phyloP scores from a whole-genome alignment of 1,140 invertebrate species.

The Drosophila aff. region DNA sequence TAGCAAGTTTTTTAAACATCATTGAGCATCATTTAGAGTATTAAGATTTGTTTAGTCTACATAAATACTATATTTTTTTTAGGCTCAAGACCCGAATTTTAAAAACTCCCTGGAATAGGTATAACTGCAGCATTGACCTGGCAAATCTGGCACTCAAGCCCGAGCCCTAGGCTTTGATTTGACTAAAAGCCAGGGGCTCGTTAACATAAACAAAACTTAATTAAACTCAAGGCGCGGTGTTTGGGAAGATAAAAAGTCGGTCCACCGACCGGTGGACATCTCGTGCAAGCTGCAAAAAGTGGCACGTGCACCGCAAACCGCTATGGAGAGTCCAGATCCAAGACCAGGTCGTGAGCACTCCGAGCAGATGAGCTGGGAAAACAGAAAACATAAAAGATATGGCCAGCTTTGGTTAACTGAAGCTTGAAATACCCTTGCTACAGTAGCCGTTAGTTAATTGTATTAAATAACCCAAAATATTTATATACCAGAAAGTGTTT shows the following conservation, averaged over 20 bases:
- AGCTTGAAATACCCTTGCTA: neutral
- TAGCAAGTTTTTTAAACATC: no score
- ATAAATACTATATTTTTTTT: no score
- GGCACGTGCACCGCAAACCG: slow-evolving; percentile 68
- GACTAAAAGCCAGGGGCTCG: slow-evolving; percentile 52
- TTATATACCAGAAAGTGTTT: no score
- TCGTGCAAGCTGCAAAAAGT: slow-evolving; percentile 77
- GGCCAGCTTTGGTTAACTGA: neutral
- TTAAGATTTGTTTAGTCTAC: no score
- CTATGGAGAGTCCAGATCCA: slow-evolving; percentile 12
- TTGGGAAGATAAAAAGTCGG: slow-evolving; percentile 54
- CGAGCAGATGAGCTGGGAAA: slow-evolving; percentile 19
- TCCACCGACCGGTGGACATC: slow-evolving; percentile 45
- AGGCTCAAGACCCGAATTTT: no score
- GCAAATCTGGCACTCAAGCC: neutral
- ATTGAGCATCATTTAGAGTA: no score
- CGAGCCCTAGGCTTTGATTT: slow-evolving; percentile 56
- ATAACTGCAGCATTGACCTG: neutral
- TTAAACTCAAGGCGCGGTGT: slow-evolving; percentile 72
- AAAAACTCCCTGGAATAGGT: neutral
- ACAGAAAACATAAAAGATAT: slow-evolving; percentile 13
- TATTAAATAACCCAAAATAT: no score
- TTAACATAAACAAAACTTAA: slow-evolving; percentile 82
- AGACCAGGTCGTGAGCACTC: slow-evolving; percentile 63
- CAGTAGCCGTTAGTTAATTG: neutral